Evolutionary conservation across 1,140 invertebrate genomes (phyloP).

Genomic region (Listronotus oregonensis): DNA sequence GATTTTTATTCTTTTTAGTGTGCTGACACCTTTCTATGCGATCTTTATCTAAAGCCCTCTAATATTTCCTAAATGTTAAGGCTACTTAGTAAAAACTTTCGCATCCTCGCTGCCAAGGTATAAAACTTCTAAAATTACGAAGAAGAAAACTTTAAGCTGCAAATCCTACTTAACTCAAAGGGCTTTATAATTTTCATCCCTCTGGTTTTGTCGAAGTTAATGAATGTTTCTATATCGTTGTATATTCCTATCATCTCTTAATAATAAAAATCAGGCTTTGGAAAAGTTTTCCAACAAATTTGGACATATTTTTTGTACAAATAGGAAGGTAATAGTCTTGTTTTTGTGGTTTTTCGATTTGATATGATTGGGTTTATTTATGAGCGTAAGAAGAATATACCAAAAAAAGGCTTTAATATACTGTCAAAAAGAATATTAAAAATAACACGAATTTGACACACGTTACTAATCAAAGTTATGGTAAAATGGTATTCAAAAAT

Average conservation of each 20-base stretch:
- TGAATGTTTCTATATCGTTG: slow-evolving; percentile 28
- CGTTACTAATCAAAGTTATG: no score
- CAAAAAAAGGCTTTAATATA: no score
- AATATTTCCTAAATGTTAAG: slow-evolving; percentile 27
- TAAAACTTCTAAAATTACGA: slow-evolving; percentile 33
- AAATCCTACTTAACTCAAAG: slow-evolving; percentile 34
- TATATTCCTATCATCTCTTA: slow-evolving; percentile 26
- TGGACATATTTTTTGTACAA: no score
- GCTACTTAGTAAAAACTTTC: slow-evolving; percentile 34
- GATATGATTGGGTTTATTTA: no score
- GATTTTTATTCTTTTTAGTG: not conserved
- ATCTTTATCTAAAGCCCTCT: slow-evolving; percentile 6
- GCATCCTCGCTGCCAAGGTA: slow-evolving; percentile 29
- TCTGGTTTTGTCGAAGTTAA: slow-evolving; percentile 22
- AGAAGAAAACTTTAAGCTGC: slow-evolving; percentile 28
- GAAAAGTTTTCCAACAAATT: not conserved
- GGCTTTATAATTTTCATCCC: slow-evolving; percentile 34
- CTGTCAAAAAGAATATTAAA: no score
- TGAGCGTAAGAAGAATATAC: no score
- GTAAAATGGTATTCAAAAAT: no score
- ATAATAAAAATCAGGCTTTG: slow-evolving; percentile 12
- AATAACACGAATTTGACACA: no score
- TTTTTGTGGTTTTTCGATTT: no score
- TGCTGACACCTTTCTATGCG: not conserved
- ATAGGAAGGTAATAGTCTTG: no score